Base-by-base conservation (phyloP, 1,140 invertebrate species). In the Caligus rogercresseyi region DNA sequence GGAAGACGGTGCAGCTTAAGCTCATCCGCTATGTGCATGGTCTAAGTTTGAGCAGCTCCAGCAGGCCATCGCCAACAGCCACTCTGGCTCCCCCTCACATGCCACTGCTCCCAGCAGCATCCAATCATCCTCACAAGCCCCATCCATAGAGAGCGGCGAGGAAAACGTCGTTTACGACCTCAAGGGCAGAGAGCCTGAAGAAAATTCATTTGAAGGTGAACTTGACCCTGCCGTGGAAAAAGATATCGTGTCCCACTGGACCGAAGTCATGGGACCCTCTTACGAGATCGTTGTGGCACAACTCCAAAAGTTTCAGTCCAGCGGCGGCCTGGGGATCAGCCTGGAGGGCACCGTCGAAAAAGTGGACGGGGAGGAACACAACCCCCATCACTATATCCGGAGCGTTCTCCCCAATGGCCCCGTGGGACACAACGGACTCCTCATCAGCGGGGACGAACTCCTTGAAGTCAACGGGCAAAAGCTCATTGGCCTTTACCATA, bases 321-420 rank as follows among this genome's bases (percentile, higher is more conserved):
- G 79, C 68, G 87, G 90, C 65, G 92, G 92, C 16, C 78, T 98
- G 21, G 93, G 93, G 7, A 96, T 98, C 65, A 92, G 89, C 63
- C 76, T 97, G 56, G 93, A 98, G 73, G 94, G 93, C 54, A 98
- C 93, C 0, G 93, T 94, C 18, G 90, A 94, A 70, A 86, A 93
- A 31, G 87, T 92, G 72, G 87, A 89, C 66, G 89, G 89, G 66
- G 58, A 83, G 19, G 87, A 94, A 80, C 84, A 93, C 61, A 78
- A 90, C 67, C 84, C 90, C 54, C 85, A 97, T 79, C 86, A 94
- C 75, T 94, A 93, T 71, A 91, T 94, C 69, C 80, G 89, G 65
- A 90, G 87, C 23, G 90, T 96, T 67, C 75, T 95, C 67, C 84
- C 86, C 26, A 87, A 95, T 74, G 94, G 94, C 13, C 92, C 93